Percentiles rank a stretch among this genome's conserved stretches.
Conservation (phyloP, 2,113 vertebrate species). For the Butorides virescens region DNA sequence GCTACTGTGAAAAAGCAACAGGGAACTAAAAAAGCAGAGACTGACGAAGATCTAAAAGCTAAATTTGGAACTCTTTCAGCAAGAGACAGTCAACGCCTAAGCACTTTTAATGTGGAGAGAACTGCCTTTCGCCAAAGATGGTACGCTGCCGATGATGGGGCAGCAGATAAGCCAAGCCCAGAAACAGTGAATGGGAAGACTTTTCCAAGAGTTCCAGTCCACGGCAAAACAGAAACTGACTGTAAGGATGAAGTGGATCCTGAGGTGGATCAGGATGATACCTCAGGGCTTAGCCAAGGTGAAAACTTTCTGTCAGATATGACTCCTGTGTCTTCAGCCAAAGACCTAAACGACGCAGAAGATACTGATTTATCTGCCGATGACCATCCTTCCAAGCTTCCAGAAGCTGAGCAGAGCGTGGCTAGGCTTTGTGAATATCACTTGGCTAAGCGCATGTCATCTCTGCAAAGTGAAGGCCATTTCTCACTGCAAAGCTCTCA, state of each 20-base stretch:
- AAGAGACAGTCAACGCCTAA: constrained; percentile 85
- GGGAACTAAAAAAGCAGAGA: constrained; percentile 72
- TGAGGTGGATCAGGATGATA: constrained; percentile 72
- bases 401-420: constrained; percentile 80
- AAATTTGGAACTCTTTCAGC: constrained; percentile 86
- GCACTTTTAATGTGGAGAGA: constrained; percentile 90
- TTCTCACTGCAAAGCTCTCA: constrained; percentile 95
- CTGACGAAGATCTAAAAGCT: constrained; percentile 80
- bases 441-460: constrained; percentile 92
- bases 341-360: constrained; percentile 77
- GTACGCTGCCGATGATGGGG: constrained; percentile 80
- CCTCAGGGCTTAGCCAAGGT: constrained; percentile 72
- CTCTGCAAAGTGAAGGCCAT: constrained; percentile 90
- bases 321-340: constrained; percentile 79
- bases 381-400: constrained; percentile 82
- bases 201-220: constrained; percentile 76
- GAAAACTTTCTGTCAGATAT: constrained; percentile 81
- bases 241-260: constrained; percentile 78
- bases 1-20: constrained; percentile 80
- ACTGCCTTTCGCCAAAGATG: constrained; percentile 91
- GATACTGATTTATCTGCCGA: constrained; percentile 67
- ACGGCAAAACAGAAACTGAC: constrained; percentile 77
- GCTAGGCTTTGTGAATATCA: constrained; percentile 89
- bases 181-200: constrained; percentile 76
- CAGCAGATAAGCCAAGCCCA: constrained; percentile 78